These are phyloP conservation scores for Prosopocoilus inquinatus DNA, from an alignment of 2,888 invertebrate species.

Conservation along the genomic window DNA sequence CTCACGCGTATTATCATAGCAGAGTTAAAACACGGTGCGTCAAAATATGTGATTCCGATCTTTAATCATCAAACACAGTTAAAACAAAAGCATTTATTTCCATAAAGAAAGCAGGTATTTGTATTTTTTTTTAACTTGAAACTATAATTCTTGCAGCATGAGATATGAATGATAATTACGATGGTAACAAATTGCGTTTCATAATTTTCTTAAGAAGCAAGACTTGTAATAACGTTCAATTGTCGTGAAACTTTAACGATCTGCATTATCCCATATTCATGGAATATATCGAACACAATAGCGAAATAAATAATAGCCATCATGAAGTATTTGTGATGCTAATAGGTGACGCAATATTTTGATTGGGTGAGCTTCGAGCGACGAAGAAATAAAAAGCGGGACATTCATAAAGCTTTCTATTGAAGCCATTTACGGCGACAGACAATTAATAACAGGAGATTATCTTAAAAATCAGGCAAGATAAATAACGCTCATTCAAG, in stretches of 20 bases:
- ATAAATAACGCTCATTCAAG: slow-evolving; percentile 23
- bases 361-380: slow-evolving; percentile 9
- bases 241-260: not conserved
- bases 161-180: too few relatives aligned
- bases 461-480: slow-evolving; percentile 26
- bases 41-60: too few relatives aligned
- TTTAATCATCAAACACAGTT: too few relatives aligned
- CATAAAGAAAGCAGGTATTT: too few relatives aligned
- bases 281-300: slow-evolving; percentile 1
- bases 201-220: not conserved
- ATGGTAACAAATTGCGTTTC: not conserved
- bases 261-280: not conserved
- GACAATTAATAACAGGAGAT: slow-evolving; percentile 25
- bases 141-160: too few relatives aligned
- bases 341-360: slow-evolving; percentile 7
- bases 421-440: slow-evolving; percentile 20
- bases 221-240: not conserved
- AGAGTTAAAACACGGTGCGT: too few relatives aligned
- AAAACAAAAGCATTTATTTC: too few relatives aligned
- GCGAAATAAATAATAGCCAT: slow-evolving; percentile 2
- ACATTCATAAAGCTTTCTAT: slow-evolving; percentile 21
- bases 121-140: too few relatives aligned
- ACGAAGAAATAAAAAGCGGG: slow-evolving; percentile 6
- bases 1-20: too few relatives aligned
- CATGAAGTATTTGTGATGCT: slow-evolving; percentile 4